Evolutionary conservation across 2,888 invertebrate species (phyloP), one percentile per base, ranked within the genome.

Genomic region (Ormyrus rosae): DNA sequence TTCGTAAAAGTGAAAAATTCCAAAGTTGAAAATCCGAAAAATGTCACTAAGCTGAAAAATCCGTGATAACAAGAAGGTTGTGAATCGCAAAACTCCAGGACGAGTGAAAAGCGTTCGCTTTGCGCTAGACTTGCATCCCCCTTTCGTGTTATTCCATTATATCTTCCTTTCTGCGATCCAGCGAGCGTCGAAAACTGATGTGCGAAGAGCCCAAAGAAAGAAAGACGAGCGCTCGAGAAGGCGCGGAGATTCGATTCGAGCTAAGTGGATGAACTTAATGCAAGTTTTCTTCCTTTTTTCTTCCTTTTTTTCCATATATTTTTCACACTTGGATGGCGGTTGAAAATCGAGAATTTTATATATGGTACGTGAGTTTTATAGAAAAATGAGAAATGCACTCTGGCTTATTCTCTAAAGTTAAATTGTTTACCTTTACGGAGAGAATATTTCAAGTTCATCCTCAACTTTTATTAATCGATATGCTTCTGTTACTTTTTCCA

Each of bases 231-330:
- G 48, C 4, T 34, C 19, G 63, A 63, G 34, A 48, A 11, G 56
- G 56, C 8, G n/a, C 9, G 46, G 11, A 81, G 11, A 81, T 79
- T 79, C 79, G 76, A 82, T 76, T 76, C 68, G 73, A 75, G 68
- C 73, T 82, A 79, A 82, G 79, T 82, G 81, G 79, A 79, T 82
- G 76, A 82, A 79, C 67, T 79, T 76, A 75, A 78, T 68, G 79
- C 79, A 60, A 34, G 63, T 8, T 64, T 64, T 10, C 10, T 11
- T 19, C 46, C 55, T 13, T 60, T 60, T 13, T 13, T 67, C 13
- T 56, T 13, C 34, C n/a, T n/a, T 68, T 11, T 68, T 51, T 19
- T 56, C 6, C 34, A 34, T 34, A 34, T 34, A 34, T 69, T 71
- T 56, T 69, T 73, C 61, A 64, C 64, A 64, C 76, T 76, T 55